These are phyloP conservation scores for Halichoeres trimaculatus DNA, from an alignment of 2,113 vertebrate genomes.

Conservation along the genomic window DNA sequence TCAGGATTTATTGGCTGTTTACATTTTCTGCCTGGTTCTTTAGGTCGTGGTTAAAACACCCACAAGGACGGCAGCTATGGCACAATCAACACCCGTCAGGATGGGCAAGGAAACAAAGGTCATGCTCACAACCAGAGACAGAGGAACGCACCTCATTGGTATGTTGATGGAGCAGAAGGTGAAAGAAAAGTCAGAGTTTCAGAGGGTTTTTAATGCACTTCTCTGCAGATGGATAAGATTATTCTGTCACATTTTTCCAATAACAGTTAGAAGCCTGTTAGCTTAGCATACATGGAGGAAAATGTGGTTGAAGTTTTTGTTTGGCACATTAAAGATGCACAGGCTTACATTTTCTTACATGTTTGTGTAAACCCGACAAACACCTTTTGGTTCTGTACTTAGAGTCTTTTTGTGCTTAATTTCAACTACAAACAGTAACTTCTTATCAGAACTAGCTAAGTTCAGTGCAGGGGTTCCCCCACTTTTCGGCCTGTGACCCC, in stretches of 20 bases:
- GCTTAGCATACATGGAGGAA: not conserved
- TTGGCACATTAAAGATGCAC: not conserved
- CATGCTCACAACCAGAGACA: constrained; percentile 83
- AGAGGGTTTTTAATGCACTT: not conserved
- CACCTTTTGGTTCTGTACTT: not conserved
- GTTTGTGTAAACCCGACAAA: not conserved
- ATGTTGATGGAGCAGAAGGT: constrained; percentile 27
- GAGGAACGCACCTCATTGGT: constrained; percentile 91
- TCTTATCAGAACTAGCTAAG: too few species aligned
- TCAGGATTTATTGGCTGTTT: not conserved
- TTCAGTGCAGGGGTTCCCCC: too few species aligned
- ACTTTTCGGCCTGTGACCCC: too few species aligned
- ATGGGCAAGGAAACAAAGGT: constrained; percentile 83
- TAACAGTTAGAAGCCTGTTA: constrained; percentile 1
- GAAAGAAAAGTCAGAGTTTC: not conserved
- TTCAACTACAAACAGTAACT: not conserved
- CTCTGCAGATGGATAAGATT: not conserved
- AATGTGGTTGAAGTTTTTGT: too few species aligned
- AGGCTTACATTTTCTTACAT: too few species aligned
- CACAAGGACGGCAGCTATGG: constrained; percentile 76
- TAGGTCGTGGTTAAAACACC: constrained; percentile 84
- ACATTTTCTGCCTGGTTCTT: constrained; percentile 7
- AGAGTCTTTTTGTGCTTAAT: not conserved
- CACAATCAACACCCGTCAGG: constrained; percentile 72
- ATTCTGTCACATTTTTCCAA: not conserved